Evolutionary conservation across 2,113 vertebrate genomes (phyloP).

Genomic region (Megaleporinus macrocephalus): DNA sequence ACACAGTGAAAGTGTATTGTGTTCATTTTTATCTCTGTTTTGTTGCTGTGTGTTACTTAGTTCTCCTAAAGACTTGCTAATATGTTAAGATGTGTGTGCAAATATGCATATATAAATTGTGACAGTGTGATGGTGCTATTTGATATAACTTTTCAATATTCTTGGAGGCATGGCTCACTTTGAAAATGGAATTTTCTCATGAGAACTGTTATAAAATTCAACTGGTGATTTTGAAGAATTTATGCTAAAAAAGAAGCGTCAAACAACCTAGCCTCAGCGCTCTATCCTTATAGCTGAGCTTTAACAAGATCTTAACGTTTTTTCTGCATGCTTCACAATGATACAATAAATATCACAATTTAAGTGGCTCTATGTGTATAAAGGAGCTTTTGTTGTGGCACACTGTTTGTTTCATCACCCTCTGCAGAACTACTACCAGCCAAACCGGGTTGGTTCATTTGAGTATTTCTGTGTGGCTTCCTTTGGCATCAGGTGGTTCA

Average conservation of each 20-base stretch:
- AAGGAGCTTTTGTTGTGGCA: conserved; percentile 2
- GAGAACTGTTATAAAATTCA: no score
- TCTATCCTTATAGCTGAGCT: no score
- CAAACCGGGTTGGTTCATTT: background rate
- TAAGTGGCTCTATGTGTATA: background rate
- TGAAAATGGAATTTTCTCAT: no score
- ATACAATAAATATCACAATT: conserved; percentile 16
- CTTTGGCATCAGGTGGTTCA: conserved; percentile 73
- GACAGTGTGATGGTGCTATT: conserved; percentile 1
- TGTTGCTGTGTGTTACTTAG: background rate
- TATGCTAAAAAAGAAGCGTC: no score
- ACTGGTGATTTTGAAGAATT: no score
- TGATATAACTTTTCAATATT: no score
- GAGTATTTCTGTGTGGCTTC: conserved; percentile 1
- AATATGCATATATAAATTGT: conserved; percentile 37
- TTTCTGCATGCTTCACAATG: no score
- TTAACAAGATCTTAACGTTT: no score
- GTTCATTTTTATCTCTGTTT: conserved; percentile 6
- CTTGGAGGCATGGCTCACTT: no score
- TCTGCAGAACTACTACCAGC: no score
- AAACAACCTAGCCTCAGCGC: no score
- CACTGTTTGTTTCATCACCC: background rate
- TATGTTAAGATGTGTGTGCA: background rate
- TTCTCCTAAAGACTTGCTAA: conserved; percentile 7
- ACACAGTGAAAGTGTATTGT: conserved; percentile 21